A percentile compares a stretch with the other conserved stretches of the same genome.
Conservation (phyloP, 2,888 invertebrate genomes). For the Aporophyla lueneburgensis region DNA sequence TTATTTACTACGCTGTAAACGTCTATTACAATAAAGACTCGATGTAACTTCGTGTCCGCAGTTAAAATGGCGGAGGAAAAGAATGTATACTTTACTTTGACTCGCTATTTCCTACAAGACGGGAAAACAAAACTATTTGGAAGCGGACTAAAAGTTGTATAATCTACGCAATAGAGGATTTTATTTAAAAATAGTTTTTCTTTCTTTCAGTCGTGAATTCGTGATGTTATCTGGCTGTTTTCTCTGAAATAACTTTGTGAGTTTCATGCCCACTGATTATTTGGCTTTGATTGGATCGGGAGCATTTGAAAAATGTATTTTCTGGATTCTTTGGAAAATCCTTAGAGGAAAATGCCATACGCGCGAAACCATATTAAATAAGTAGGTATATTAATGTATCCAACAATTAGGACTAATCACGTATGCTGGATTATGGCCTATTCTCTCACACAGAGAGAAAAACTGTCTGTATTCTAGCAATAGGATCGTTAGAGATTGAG, state of each 20-base stretch:
- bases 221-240: conserved; percentile 26
- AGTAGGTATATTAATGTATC: background rate
- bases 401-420: background rate
- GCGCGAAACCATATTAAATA: background rate
- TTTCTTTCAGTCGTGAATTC: conserved; percentile 6
- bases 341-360: background rate
- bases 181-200: conserved; percentile 60
- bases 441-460: too few relatives aligned
- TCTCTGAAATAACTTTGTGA: conserved; percentile 14
- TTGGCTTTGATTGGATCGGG: conserved; percentile 1
- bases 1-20: conserved; percentile 37
- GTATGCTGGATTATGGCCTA: background rate
- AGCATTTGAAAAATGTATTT: background rate
- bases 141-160: conserved; percentile 51
- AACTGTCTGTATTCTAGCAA: too few relatives aligned
- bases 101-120: conserved; percentile 49
- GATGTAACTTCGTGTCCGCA: conserved; percentile 21
- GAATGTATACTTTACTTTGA: conserved; percentile 50
- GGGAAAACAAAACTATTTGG: conserved; percentile 63
- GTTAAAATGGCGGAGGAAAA: conserved; percentile 48
- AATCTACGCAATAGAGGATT: conserved; percentile 51
- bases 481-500: background rate
- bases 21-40: conserved; percentile 53
- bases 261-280: conserved; percentile 5
- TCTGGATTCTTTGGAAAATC: background rate